These are phyloP conservation scores for Larimichthys crocea DNA, from an alignment of 2,113 vertebrate genomes.

Conservation along the genomic window DNA sequence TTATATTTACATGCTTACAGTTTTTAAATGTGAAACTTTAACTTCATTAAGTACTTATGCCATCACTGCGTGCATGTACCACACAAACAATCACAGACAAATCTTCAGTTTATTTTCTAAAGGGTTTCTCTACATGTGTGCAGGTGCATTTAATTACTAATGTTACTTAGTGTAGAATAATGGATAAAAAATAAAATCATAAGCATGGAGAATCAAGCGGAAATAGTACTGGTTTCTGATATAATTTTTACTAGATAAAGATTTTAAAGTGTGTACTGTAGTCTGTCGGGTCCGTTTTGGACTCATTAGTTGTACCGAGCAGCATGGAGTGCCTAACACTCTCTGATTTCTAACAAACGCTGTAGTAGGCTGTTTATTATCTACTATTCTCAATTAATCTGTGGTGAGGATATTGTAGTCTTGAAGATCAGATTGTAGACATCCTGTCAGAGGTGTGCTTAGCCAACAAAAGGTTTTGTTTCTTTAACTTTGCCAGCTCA, in stretches of 20 bases:
- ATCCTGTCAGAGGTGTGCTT: neutral
- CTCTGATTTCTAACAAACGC: neutral
- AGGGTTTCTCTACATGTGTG: neutral
- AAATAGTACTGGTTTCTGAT: neutral
- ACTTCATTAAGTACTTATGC: neutral
- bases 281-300: neutral
- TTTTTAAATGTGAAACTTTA: neutral
- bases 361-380: neutral
- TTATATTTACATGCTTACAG: neutral
- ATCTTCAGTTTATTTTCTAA: neutral
- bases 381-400: neutral
- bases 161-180: neutral
- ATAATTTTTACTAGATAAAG: neutral
- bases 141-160: slow-evolving; percentile 1
- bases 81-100: neutral
- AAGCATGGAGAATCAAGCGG: neutral
- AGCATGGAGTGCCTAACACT: neutral
- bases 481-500: neutral
- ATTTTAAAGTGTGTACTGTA: neutral
- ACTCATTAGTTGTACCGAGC: neutral
- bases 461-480: neutral
- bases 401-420: neutral
- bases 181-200: neutral
- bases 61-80: neutral
- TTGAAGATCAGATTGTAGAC: neutral